Base-by-base conservation (phyloP, 2,888 invertebrate genomes). In the Omphaloscelis lunosa region DNA sequence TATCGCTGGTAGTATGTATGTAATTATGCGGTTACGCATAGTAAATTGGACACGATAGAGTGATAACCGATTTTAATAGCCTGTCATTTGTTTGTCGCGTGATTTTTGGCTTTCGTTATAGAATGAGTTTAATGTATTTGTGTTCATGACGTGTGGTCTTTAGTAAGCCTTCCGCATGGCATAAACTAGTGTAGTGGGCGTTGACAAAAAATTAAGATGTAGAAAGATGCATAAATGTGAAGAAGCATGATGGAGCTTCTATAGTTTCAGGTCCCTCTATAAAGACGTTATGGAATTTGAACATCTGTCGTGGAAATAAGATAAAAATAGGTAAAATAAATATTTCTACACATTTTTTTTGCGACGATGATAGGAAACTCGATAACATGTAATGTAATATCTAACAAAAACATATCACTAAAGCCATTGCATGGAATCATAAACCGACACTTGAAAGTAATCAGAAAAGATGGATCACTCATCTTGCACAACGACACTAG, bases 31-130 rank as follows among this genome's bases (percentile, higher is more conserved):
- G 76, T 77, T 75, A 77, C 71, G 27, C 59, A 45, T 76, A 66
- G 79, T 70, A 58, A 76, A 80, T 83, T 70, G 58, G 58, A 51
- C 72, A 67, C 58, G n/a, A 67, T 62, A 34, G 15, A 59, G 11
- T 74, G 20, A 51, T 56, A 79, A 58, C 0, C 7, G 7, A 27
- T 34, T 82, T 23, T 79, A 76, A 86, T 76, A 66, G n/a, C 61
- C 17, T 4, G 12, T 69, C 9, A 71, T 83, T 81, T 76, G 39
- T 77, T 15, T 45, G 48, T 34, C 20, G 39, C n/a, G 27, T 69
- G 17, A 17, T 39, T 76, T 72, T 67, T 1, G 27, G 11, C 1
- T 39, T 62, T 58, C 17, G 15, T 58, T 68, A 29, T 2, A 4
- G 2, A 56, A 58, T 17, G 53, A 34, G 12, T 63, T 20, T 56